Evolutionary conservation across 2,888 invertebrate species (phyloP).

Genomic region (Mallateleia sp.): DNA sequence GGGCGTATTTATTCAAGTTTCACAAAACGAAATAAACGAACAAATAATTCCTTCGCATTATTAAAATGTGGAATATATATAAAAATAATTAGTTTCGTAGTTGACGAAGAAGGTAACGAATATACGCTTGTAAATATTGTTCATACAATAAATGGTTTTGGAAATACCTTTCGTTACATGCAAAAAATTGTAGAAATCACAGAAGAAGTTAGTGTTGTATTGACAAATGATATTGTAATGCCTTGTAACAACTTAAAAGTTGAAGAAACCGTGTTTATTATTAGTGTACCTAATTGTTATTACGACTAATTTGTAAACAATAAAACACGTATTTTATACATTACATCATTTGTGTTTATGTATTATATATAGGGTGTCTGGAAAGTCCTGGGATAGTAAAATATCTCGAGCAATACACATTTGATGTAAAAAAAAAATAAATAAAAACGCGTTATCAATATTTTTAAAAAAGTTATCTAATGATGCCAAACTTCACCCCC

Average conservation of each 20-base stretch:
- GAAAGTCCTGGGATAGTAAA: too few species aligned
- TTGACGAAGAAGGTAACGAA: constrained; percentile 23
- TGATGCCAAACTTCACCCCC: too few species aligned
- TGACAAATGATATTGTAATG: constrained; percentile 29
- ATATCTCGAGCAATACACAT: too few species aligned
- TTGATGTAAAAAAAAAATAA: too few species aligned
- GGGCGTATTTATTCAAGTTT: constrained; percentile 22
- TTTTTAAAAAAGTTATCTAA: too few species aligned
- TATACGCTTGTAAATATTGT: constrained; percentile 23
- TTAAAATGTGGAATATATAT: constrained; percentile 18
- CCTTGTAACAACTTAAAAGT: constrained; percentile 15
- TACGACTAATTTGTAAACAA: too few species aligned
- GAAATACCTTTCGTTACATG: background rate
- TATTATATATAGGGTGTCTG: too few species aligned
- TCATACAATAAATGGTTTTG: constrained; percentile 8
- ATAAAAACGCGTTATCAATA: too few species aligned
- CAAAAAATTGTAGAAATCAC: constrained; percentile 18
- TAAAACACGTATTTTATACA: too few species aligned
- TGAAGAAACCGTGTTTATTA: constrained; percentile 13
- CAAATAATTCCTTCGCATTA: constrained; percentile 37
- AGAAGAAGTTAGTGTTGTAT: constrained; percentile 5
- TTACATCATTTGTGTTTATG: too few species aligned
- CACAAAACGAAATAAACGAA: constrained; percentile 21
- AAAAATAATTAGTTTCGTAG: constrained; percentile 29
- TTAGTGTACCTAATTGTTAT: constrained; percentile 20